Evolutionary conservation across 1,140 invertebrate genomes (phyloP), one percentile per base, ranked within the genome.

Genomic region (Zaprionus camerounensis): DNA sequence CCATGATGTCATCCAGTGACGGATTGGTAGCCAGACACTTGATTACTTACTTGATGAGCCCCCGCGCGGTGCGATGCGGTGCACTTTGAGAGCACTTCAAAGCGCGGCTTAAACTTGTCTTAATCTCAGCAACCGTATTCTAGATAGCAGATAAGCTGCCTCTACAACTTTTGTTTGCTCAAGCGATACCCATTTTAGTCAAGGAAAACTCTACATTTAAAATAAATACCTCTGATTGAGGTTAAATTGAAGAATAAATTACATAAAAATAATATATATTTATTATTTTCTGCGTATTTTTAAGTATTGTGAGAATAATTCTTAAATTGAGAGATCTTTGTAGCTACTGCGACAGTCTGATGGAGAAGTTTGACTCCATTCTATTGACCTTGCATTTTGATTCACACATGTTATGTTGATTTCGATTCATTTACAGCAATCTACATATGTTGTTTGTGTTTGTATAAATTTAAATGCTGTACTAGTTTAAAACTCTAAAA

Each of bases 1-100:
- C 41, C 41, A 46, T 51, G 46, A 51, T 51, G 46, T 51, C 46
- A 51, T 24, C 46, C 41, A 9, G n/a, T 46, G 41, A 46, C n/a
- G n/a, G 41, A 46, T 17, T 46, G n/a, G n/a, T 17, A 17, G 41
- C 7, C 41, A 46, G 41, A 13, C 46, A 24, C 46, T 51, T 24
- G 46, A 51, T 24, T 51, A 17, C 3, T 5, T 7, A 17, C n/a
- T 11, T 13, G 7, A 46, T 17, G n/a, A 44, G n/a, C n/a, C 41
- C n/a, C 41, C 3, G 36, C 3, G 12, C 36, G 13, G 36, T 38
- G 36, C 3, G 12, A 38, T 17, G 41, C 15, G 41, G 46, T 51
- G 46, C 46, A 51, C 46, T 51, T n/a, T 51, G 46, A 51, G 41
- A 22, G 20, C 20, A 51, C 17, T 13, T 51, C 11, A 12, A 22